Base-by-base conservation (phyloP, 2,113 vertebrate genomes). In the Ancistrus triradiatus region DNA sequence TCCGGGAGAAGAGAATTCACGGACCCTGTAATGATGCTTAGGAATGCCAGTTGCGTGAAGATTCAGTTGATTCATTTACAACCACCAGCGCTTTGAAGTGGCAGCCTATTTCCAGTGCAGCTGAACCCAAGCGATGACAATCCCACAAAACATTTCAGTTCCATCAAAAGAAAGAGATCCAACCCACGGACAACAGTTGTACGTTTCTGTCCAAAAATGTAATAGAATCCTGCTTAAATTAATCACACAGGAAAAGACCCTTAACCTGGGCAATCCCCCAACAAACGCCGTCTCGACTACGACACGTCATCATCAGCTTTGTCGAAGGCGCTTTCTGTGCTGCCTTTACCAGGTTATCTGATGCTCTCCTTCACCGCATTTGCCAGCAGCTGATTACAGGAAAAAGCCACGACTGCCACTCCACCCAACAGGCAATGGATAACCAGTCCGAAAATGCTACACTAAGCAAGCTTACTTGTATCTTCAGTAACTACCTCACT, bases 221-320 rank as follows among this genome's bases (percentile, higher is more conserved):
- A 1, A 10, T 33, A n/a, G n/a, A n/a, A n/a, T n/a, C n/a, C n/a
- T n/a, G n/a, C n/a, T n/a, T n/a, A n/a, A n/a, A n/a, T n/a, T n/a
- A n/a, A n/a, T n/a, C n/a, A n/a, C 3, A 40, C 15, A 61, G 7
- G 28, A 4, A 15, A 49, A 58, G 68, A 38, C 6, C 65, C 90
- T 79, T 56, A n/a, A 98, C 96, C 93, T 99, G 96, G 80, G 96
- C 95, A 2, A 99, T 99, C 76, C 96, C 96, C 96, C 96, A 9
- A 99, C 96, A 47, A 98, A 99, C 79, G 93, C 97, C 0, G 95
- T 98, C 85, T 99, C 96, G 37, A 98, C 96, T 43, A 98, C 94
- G 2, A 99, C 91, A 0, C 91, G 1, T 97, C 90, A 2, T 97
- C 96, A 2, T 97, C 95, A 0, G 88, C 87, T 80, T 98, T 98